phyloP scores from a whole-genome alignment of 2,797 vertebrate genomes.

The Cyclura pinguis region DNA sequence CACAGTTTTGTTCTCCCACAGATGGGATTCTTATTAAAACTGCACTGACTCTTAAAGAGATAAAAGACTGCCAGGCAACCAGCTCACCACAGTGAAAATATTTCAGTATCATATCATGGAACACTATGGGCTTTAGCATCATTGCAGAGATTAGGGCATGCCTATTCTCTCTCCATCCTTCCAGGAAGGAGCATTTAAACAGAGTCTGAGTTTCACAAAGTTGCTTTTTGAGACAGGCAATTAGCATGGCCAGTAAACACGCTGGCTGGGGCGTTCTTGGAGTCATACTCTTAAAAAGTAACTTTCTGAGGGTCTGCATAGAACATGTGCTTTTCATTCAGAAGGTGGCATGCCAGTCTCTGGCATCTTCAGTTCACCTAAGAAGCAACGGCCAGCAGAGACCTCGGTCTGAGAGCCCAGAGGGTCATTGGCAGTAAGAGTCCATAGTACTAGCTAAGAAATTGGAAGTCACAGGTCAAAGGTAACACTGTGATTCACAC shows the following conservation, averaged over 20 bases:
- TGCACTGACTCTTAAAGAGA: not conserved
- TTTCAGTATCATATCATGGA: not conserved
- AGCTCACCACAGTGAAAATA: not conserved
- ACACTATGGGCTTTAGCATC: too few relatives aligned
- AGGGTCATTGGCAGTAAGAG: not conserved
- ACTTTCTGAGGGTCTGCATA: too few relatives aligned
- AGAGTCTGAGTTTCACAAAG: not conserved
- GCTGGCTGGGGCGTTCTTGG: too few relatives aligned
- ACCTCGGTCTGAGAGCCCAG: too few relatives aligned
- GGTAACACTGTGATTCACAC: too few relatives aligned
- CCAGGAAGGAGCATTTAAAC: not conserved
- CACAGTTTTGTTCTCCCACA: conserved; percentile 11
- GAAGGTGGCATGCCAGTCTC: accelerated
- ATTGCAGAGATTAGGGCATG: not conserved
- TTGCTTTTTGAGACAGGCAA: too few relatives aligned
- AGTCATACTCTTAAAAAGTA: too few relatives aligned
- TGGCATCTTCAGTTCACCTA: not conserved
- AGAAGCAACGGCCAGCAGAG: not conserved
- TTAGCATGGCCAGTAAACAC: too few relatives aligned
- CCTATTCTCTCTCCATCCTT: not conserved
- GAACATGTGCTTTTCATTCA: not conserved
- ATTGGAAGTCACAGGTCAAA: too few relatives aligned
- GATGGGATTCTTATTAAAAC: conserved; percentile 19
- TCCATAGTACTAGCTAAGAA: not conserved
- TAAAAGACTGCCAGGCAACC: not conserved